Evolutionary conservation across 2,888 invertebrate genomes (phyloP).

Genomic region (Himalopsyche japonica): DNA sequence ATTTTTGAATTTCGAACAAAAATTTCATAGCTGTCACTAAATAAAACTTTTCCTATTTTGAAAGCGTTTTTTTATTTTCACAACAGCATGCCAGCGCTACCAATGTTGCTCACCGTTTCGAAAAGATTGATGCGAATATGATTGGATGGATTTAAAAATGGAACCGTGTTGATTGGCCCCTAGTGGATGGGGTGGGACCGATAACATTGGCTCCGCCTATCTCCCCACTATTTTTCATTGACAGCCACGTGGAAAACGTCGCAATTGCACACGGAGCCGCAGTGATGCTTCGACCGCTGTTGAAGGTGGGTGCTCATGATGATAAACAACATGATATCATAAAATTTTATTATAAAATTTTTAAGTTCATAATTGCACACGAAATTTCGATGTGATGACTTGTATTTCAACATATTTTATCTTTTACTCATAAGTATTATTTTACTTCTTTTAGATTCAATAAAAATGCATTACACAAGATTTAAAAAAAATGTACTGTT

Average conservation of each 20-base stretch:
- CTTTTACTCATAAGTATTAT: no score
- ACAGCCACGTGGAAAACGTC: constrained; percentile 33
- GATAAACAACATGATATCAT: no score
- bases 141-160: constrained; percentile 41
- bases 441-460: no score
- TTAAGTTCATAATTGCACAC: no score
- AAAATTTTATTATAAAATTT: no score
- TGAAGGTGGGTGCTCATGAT: background rate
- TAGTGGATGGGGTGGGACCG: constrained; percentile 34
- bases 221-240: constrained; percentile 19
- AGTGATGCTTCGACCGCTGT: constrained; percentile 11
- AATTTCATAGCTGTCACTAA: background rate
- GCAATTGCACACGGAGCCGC: constrained; percentile 15
- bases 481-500: no score
- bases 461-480: no score
- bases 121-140: constrained; percentile 40
- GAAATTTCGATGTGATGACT: no score
- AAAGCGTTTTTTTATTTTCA: background rate
- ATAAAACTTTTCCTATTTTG: background rate
- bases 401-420: no score
- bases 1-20: no score
- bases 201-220: constrained; percentile 25
- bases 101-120: constrained; percentile 5
- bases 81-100: background rate
- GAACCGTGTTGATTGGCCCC: constrained; percentile 40